Evolutionary conservation across 2,113 vertebrate species (phyloP), one percentile per base, ranked within the genome.

Genomic region (Charina bottae): DNA sequence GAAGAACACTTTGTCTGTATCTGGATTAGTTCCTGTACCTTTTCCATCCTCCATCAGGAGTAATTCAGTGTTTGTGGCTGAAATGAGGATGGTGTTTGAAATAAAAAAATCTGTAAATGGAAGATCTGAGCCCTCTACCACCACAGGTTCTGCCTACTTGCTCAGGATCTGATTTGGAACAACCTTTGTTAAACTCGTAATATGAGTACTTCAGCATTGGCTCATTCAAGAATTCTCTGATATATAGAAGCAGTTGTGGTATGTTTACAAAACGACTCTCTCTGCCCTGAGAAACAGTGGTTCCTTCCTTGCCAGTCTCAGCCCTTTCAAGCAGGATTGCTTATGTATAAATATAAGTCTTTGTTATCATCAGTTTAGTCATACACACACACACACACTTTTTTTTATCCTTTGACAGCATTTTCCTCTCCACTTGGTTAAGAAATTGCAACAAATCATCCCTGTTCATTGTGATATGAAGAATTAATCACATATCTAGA

Each of bases 391-490:
- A 49, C 11, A 46, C 15, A 17, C 64, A 72, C 24, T 10, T 13
- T 11, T 46, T 84, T 84, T 84, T 8, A 84, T 49, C 24, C 46
- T 53, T 84, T 72, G 28, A 33, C 64, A 72, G 64, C 46, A 46
- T 46, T 5, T 46, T 46, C 46, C 46, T 5, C 64, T 72, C n/a
- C 1, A 7, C n/a, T 33, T 28, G 55, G 11, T 46, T 93, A 83
- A 83, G 28, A 15, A 83, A 10, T 12, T 91, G 91, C 68, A 94
- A 89, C 87, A 92, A 49, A 9, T 91, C 46, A 89, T 93, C 21
- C 24, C 4, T n/a, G 72, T 92, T 64, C 7, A 4, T 46, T 84
- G 12, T 56, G 89, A 62, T 89, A 90, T 87, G 3, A 54, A 89
- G 83, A 49, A 89, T 42, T 93, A 53, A 19, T 89, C 68, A 49